Evolutionary conservation across 2,888 invertebrate species (phyloP).

Genomic region (Oscheius myriophilus): DNA sequence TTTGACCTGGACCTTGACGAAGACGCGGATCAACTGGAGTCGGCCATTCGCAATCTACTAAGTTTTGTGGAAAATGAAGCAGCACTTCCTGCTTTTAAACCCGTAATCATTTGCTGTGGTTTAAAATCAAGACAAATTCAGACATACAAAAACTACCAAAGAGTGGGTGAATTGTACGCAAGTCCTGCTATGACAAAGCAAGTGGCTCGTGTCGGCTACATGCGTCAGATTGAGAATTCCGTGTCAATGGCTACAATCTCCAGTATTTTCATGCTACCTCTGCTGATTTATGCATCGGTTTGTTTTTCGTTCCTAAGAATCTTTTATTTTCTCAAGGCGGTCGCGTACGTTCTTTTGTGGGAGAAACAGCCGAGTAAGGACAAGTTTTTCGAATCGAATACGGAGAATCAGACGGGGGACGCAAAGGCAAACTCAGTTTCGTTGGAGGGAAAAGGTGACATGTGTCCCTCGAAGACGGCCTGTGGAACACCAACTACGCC

Average conservation of each 20-base stretch:
- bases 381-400: too few species aligned
- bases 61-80: constrained; percentile 3
- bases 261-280: neutral
- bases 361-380: neutral
- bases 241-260: neutral
- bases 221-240: neutral
- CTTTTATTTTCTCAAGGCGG: neutral
- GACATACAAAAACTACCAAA: constrained; percentile 8
- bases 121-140: too few species aligned
- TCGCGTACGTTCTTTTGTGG: constrained; percentile 1
- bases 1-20: constrained; percentile 14
- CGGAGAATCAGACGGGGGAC: too few species aligned
- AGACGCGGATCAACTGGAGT: neutral
- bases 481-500: too few species aligned
- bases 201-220: neutral
- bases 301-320: too few species aligned
- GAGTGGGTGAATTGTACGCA: constrained; percentile 9
- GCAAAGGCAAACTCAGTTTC: too few species aligned
- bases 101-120: too few species aligned
- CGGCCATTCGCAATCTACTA: constrained; percentile 8
- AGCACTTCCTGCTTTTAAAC: too few species aligned
- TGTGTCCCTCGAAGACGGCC: too few species aligned
- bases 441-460: too few species aligned
- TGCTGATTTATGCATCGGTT: constrained; percentile 3
- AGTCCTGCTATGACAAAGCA: constrained; percentile 15